These are phyloP conservation scores for Ivindomyrus marchei DNA, from an alignment of 2,113 vertebrate genomes.

Conservation along the genomic window DNA sequence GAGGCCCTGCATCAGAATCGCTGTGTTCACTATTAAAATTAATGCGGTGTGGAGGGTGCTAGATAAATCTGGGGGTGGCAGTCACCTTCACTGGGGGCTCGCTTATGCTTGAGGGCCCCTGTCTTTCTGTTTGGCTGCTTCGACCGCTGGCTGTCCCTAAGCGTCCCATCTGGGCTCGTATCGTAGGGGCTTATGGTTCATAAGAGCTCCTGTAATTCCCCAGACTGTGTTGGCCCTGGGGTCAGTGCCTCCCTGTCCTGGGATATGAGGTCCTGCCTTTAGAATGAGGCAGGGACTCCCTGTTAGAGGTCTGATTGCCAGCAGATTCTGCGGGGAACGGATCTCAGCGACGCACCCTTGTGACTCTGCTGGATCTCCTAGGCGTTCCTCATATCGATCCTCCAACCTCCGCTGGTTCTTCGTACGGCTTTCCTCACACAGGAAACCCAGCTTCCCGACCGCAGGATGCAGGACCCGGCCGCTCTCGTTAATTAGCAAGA, in stretches of 20 bases:
- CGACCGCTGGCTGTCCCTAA: background rate
- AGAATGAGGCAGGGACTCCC: background rate
- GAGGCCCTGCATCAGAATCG: conserved; percentile 20
- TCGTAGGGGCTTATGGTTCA: background rate
- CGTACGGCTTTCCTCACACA: background rate
- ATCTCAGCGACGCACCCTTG: background rate
- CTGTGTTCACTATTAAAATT: conserved; percentile 35
- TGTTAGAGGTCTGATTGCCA: background rate
- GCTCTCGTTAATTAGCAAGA: background rate
- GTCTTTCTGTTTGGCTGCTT: background rate
- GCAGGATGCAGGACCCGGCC: background rate
- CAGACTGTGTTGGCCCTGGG: background rate
- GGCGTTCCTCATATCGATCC: background rate
- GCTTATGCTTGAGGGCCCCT: background rate
- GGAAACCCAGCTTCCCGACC: background rate
- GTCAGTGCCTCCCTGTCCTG: background rate
- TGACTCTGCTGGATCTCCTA: background rate
- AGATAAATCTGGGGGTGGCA: conserved; percentile 22
- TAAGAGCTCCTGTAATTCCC: background rate
- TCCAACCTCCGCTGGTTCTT: background rate
- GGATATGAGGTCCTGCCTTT: background rate
- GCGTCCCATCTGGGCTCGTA: background rate
- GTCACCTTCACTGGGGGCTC: conserved; percentile 27
- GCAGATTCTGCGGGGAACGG: background rate
- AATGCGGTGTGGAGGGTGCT: conserved; percentile 19